These are phyloP conservation scores for Hylaeus volcanicus DNA, from an alignment of 1,140 invertebrate genomes.

Conservation along the genomic window DNA sequence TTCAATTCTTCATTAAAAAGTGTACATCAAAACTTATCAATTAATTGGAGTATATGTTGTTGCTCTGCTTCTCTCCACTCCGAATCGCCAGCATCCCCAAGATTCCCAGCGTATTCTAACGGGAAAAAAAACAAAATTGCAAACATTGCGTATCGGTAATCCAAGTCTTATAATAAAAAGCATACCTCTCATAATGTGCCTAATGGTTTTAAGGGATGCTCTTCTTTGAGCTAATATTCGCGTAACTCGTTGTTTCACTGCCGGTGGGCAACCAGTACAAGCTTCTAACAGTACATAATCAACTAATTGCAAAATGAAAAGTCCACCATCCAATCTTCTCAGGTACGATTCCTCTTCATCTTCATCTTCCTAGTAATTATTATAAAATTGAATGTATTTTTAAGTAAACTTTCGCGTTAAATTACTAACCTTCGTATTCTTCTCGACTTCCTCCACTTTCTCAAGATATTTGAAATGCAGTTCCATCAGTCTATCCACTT, in stretches of 20 bases:
- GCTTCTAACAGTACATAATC: conserved; percentile 98
- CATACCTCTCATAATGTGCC: conserved; percentile 94
- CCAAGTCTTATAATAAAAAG: conserved; percentile 11
- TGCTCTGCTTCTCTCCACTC: conserved; percentile 94
- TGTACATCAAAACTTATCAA: conserved; percentile 93
- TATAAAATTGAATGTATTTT: conserved; percentile 1
- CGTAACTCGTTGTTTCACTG: conserved; percentile 93
- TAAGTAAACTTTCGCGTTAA: conserved; percentile 15
- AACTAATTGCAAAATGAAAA: conserved; percentile 97
- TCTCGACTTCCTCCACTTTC: conserved; percentile 94
- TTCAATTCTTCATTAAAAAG: conserved; percentile 27
- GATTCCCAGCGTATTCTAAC: conserved; percentile 96
- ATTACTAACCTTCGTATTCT: conserved; percentile 77
- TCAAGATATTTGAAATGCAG: conserved; percentile 98
- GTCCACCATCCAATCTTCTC: conserved; percentile 92
- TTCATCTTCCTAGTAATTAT: conserved; percentile 82
- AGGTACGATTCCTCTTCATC: conserved; percentile 94
- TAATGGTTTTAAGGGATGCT: conserved; percentile 95
- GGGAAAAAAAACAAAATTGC: conserved; percentile 56
- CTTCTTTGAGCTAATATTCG: conserved; percentile 94
- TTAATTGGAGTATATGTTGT: conserved; percentile 94
- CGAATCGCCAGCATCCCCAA: conserved; percentile 92
- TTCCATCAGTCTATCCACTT: conserved; percentile 97
- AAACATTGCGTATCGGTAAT: conserved; percentile 4
- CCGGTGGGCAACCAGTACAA: conserved; percentile 87